Conservation (phyloP, 2,888 invertebrate genomes). For the Cactoblastis cactorum region DNA sequence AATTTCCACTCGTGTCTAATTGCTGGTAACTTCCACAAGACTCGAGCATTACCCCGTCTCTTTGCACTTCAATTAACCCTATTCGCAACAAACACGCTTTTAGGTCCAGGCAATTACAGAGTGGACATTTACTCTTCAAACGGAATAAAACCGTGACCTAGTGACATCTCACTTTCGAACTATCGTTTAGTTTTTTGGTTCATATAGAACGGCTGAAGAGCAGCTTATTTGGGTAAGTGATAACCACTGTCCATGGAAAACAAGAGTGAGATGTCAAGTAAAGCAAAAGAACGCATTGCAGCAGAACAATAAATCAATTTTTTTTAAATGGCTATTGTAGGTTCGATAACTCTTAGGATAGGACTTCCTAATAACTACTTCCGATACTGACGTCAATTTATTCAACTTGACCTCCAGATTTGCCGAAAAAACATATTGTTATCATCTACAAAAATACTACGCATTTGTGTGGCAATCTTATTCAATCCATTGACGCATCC, state of each 20-base stretch:
- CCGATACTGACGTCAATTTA: background rate
- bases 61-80: constrained; percentile 16
- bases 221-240: no score
- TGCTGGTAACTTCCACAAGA: constrained; percentile 6
- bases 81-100: constrained; percentile 7
- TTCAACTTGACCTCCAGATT: background rate
- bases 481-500: background rate
- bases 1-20: constrained; percentile 9
- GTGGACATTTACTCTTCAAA: background rate
- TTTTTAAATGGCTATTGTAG: no score
- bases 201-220: no score
- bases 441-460: constrained; percentile 1
- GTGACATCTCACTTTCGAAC: background rate
- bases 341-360: no score
- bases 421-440: background rate
- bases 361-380: background rate
- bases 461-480: background rate
- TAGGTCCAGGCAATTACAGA: constrained; percentile 9
- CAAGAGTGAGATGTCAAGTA: no score
- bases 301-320: no score
- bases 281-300: no score
- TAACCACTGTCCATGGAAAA: no score
- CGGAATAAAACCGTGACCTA: constrained; percentile 9
- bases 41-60: constrained; percentile 11
- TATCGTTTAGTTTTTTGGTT: background rate